These are phyloP conservation scores for Lepidurus arcticus DNA, from an alignment of 1,140 invertebrate genomes.

Conservation along the genomic window DNA sequence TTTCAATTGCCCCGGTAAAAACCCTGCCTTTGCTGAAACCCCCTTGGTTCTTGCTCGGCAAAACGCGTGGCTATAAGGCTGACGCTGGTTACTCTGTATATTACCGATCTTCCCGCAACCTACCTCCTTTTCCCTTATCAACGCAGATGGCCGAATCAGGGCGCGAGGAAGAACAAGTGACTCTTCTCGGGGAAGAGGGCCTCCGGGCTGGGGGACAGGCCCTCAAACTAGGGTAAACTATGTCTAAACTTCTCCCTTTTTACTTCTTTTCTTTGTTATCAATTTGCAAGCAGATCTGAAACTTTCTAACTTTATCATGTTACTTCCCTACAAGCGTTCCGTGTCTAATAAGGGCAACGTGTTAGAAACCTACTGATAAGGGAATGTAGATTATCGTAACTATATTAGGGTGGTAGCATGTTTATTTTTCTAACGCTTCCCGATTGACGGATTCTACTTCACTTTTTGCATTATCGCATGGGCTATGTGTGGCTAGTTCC, in stretches of 20 bases:
- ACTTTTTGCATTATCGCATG: background rate
- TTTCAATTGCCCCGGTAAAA: background rate
- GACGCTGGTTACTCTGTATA: constrained; percentile 19
- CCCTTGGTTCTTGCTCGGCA: constrained; percentile 9
- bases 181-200: constrained; percentile 88
- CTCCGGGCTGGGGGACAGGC: constrained; percentile 84
- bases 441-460: background rate
- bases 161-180: constrained; percentile 87
- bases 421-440: background rate
- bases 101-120: constrained; percentile 3
- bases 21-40: background rate
- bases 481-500: background rate
- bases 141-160: constrained; percentile 49
- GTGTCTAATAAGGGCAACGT: constrained; percentile 12
- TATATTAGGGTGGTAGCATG: background rate
- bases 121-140: constrained; percentile 15
- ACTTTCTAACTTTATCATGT: background rate
- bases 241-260: constrained; percentile 27
- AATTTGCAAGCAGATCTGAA: background rate
- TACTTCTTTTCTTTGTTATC: constrained; percentile 14
- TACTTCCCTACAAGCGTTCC: background rate
- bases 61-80: constrained; percentile 1
- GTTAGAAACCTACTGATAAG: background rate
- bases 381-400: background rate
- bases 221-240: constrained; percentile 81